Evolutionary conservation across 2,888 invertebrate genomes (phyloP).

Genomic region (Odontomyia ornata): DNA sequence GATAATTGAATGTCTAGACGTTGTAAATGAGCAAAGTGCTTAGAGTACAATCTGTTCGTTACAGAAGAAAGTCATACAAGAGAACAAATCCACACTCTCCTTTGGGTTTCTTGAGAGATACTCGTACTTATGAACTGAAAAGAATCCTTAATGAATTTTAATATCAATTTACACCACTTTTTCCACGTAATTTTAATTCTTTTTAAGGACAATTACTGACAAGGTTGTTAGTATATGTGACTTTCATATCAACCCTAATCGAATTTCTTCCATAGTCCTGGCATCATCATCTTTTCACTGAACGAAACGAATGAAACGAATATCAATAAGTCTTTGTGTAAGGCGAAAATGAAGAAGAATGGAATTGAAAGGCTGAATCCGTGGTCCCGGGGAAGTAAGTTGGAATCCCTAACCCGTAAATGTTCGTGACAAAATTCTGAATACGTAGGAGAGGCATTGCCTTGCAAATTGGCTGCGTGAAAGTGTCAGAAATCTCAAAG

Average conservation of each 20-base stretch:
- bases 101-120: too few species aligned
- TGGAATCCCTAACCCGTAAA: neutral
- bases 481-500: slow-evolving; percentile 32
- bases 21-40: too few species aligned
- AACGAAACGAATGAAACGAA: slow-evolving; percentile 21
- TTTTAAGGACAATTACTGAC: neutral
- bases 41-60: too few species aligned
- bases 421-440: slow-evolving; percentile 49
- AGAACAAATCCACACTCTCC: too few species aligned
- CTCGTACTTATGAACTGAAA: too few species aligned
- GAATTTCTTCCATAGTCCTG: neutral
- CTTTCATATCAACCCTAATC: slow-evolving; percentile 6
- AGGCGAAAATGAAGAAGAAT: neutral
- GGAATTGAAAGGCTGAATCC: slow-evolving; percentile 3
- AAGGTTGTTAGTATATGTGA: neutral
- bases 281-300: slow-evolving; percentile 2
- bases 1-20: too few species aligned
- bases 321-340: slow-evolving; percentile 32
- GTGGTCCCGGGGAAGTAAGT: too few species aligned
- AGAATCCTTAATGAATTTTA: too few species aligned
- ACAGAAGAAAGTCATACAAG: too few species aligned
- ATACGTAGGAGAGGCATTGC: slow-evolving; percentile 38
- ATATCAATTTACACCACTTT: neutral
- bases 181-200: neutral
- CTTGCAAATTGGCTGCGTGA: slow-evolving; percentile 39